Conservation (phyloP, 2,797 vertebrate species). For the Betta splendens region DNA sequence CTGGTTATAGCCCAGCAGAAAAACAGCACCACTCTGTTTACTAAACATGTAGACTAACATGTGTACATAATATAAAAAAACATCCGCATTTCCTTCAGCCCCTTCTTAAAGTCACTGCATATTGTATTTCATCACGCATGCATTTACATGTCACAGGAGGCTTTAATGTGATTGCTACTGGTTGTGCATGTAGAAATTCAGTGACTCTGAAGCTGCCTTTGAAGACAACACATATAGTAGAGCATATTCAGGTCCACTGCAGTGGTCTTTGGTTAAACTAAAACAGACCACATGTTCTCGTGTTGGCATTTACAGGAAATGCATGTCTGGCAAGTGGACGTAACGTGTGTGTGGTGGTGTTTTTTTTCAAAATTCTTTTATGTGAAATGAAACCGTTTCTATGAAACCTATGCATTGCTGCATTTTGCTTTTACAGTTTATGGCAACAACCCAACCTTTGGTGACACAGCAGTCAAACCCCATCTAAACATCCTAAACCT, state of each 20-base stretch:
- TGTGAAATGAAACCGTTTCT: not conserved
- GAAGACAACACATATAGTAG: slow-evolving; percentile 8
- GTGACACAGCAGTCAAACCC: not conserved
- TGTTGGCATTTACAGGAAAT: not conserved
- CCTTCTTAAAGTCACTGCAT: slow-evolving; percentile 12
- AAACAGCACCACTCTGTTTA: not conserved
- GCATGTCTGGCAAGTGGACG: not conserved
- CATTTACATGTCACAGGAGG: not conserved
- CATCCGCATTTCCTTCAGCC: slow-evolving; percentile 1
- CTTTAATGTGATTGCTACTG: not conserved
- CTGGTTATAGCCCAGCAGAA: slow-evolving; percentile 5
- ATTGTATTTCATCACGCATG: not conserved
- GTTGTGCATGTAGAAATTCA: not conserved
- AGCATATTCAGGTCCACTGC: slow-evolving; percentile 9
- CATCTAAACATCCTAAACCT: not conserved
- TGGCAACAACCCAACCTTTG: slow-evolving; percentile 17
- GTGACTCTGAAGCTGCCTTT: slow-evolving; percentile 3
- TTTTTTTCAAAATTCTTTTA: too few species aligned
- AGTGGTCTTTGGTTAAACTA: not conserved
- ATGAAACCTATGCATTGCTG: not conserved
- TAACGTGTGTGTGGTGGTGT: too few species aligned
- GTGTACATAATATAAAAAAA: slow-evolving; percentile 3
- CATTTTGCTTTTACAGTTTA: slow-evolving; percentile 8
- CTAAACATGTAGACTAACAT: slow-evolving; percentile 24
- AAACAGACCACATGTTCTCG: not conserved